A percentile compares a stretch with the other conserved stretches of the same genome.
Conservation (phyloP, 92 coral and sea anemone genomes). For the Porites rus region DNA sequence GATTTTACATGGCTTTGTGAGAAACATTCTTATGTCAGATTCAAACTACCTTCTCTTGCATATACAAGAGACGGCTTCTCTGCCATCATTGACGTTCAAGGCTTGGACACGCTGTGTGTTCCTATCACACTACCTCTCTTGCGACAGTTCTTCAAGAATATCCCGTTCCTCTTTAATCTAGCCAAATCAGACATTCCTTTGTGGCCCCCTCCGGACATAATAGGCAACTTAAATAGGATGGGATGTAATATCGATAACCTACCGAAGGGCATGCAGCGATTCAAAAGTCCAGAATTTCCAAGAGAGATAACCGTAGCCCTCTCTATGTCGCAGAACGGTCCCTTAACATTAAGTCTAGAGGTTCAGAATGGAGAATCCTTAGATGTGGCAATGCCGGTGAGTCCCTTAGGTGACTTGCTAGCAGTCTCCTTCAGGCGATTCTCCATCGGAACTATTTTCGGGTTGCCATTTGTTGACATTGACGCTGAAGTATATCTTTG, state of each 20-base stretch:
- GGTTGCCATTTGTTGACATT: constrained; percentile 61
- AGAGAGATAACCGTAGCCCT: constrained; percentile 33
- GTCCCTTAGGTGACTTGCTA: constrained; percentile 22
- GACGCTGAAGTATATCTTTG: constrained; percentile 62
- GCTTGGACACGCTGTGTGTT: constrained; percentile 60
- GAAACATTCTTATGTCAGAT: constrained; percentile 55
- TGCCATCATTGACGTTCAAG: constrained; percentile 51
- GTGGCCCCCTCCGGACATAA: constrained; percentile 72
- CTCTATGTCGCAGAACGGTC: constrained; percentile 63
- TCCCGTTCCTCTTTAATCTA: constrained; percentile 56
- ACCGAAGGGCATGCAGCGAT: constrained; percentile 60
- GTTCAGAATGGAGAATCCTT: constrained; percentile 65
- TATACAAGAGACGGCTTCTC: constrained; percentile 65
- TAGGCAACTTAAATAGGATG: constrained; percentile 29
- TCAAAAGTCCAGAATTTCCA: constrained; percentile 65
- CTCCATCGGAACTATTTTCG: constrained; percentile 62
- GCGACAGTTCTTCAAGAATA: constrained; percentile 35
- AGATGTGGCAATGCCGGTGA: constrained; percentile 16
- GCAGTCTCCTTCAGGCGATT: constrained; percentile 58
- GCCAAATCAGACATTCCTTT: constrained; percentile 50
- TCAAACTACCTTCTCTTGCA: constrained; percentile 57
- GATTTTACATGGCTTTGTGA: constrained; percentile 74
- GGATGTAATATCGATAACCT: constrained; percentile 60
- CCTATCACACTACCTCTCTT: constrained; percentile 53
- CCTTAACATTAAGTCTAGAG: constrained; percentile 48